Evolutionary conservation across 2,113 vertebrate genomes (phyloP).

Genomic region (Leucosticte australis): DNA sequence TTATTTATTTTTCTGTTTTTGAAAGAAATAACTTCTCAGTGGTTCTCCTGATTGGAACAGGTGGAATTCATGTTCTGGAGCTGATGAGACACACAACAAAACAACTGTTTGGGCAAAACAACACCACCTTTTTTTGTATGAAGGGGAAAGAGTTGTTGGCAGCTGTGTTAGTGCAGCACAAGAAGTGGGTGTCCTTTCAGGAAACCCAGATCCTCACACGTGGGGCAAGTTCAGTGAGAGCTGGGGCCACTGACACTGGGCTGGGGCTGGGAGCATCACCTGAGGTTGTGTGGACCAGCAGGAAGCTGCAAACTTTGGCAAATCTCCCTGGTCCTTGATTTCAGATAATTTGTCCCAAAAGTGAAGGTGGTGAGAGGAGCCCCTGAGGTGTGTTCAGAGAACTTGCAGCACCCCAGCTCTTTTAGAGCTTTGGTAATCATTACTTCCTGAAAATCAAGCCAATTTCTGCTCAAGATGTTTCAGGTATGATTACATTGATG

Average conservation of each 20-base stretch:
- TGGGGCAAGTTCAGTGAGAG: not conserved
- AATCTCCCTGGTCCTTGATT: not conserved
- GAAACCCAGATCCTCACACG: not conserved
- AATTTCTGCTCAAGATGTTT: not conserved
- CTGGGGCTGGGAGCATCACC: not conserved
- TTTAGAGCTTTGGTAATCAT: not conserved
- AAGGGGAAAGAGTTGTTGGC: not conserved
- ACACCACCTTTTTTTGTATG: not conserved
- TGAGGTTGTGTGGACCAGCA: accelerated
- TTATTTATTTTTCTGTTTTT: not conserved
- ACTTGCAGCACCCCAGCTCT: not conserved
- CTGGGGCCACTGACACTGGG: accelerated
- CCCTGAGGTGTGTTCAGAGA: not conserved
- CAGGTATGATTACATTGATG: not conserved
- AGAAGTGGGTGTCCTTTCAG: not conserved
- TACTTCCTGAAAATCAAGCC: not conserved
- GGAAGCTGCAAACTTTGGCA: not conserved
- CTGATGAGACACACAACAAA: not conserved
- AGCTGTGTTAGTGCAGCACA: not conserved
- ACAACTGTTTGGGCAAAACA: not conserved
- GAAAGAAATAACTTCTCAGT: not conserved
- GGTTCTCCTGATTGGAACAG: not conserved
- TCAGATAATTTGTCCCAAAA: not conserved
- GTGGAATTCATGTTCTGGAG: not conserved
- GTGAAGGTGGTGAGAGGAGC: not conserved